These are phyloP conservation scores for Venusia cambrica DNA, from an alignment of 2,888 invertebrate species.

Conservation along the genomic window DNA sequence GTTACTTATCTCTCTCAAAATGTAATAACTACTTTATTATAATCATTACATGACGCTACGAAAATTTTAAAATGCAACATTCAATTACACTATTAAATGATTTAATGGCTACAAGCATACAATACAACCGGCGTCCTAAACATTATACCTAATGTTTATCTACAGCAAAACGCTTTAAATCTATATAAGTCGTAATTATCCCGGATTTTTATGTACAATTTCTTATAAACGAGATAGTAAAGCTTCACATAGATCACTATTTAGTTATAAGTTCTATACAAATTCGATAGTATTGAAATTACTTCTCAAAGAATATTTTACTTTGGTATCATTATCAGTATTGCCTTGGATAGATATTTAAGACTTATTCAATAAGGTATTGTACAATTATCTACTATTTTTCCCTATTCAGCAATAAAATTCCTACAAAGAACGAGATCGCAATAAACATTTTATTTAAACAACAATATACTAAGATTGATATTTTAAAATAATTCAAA, in stretches of 20 bases:
- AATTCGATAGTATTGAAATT: slow-evolving; percentile 28
- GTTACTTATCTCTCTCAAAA: slow-evolving; percentile 12
- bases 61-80: too few relatives aligned
- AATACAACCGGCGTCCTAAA: slow-evolving; percentile 26
- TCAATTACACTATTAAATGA: slow-evolving; percentile 27
- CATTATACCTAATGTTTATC: slow-evolving; percentile 32
- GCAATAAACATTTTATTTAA: too few relatives aligned
- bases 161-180: slow-evolving; percentile 51
- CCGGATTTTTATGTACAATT: slow-evolving; percentile 74
- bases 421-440: too few relatives aligned
- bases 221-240: slow-evolving; percentile 61
- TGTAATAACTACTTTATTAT: slow-evolving; percentile 1
- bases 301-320: slow-evolving; percentile 21
- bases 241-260: slow-evolving; percentile 65
- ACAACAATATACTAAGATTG: too few relatives aligned
- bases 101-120: slow-evolving; percentile 36
- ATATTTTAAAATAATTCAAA: too few relatives aligned
- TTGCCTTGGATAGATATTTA: slow-evolving; percentile 16
- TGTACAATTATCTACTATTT: slow-evolving; percentile 8
- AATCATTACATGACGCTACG: too few relatives aligned
- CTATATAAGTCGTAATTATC: slow-evolving; percentile 81
- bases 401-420: too few relatives aligned
- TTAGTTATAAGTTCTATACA: slow-evolving; percentile 26
- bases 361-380: slow-evolving; percentile 12
- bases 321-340: slow-evolving; percentile 20